Base-by-base conservation (phyloP, 2,888 invertebrate species). In the Halocaridina rubra region DNA sequence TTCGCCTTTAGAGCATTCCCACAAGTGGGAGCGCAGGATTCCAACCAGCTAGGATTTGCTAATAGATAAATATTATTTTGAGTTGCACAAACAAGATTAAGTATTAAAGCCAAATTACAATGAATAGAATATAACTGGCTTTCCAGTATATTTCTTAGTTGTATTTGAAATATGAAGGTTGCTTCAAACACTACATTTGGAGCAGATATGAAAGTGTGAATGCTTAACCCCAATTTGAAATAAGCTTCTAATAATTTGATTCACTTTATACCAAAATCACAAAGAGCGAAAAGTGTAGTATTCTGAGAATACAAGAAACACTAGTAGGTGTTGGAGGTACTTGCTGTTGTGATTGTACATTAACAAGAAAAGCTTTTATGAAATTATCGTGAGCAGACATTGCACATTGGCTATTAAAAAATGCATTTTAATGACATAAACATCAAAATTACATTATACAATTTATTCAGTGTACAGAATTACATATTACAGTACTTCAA, bases 1-100 rank as follows among this genome's bases (percentile, higher is more conserved):
- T 92, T 91, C 89, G 91, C 91, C 16, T 89, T 91, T 89, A 89
- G 91, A 69, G 90, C 91, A 16, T 90, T 91, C 81, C 91, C 91
- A 4, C 74, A 89, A 76, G 89, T 89, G 16, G 86, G 84, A n/a
- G 85, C 82, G 1, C 75, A 82, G 19, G 81, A 80, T 32, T 80
- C 77, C 16, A 86, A 88, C 71, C 77, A 87, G 24, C 72, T 86
- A 0, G 81, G 81, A n/a, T 86, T 86, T 33, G 32, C 80, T 3
- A 64, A 72, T 8, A 81, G 77, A 71, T 81, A 69, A 69, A 69
- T 39, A n/a, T 16, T 13, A 10, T n/a, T 7, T n/a, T 27, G 24
- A 7, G 67, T 16, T 0, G 24, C 10, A 61, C 13, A 19, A 64
- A 33, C 13, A 4, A 19, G 22, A 16, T 10, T 13, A 46, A 2